A percentile compares a stretch with the other conserved stretches of the same genome.
Conservation (phyloP, 2,888 invertebrate species). For the Silvanus unidentatus region DNA sequence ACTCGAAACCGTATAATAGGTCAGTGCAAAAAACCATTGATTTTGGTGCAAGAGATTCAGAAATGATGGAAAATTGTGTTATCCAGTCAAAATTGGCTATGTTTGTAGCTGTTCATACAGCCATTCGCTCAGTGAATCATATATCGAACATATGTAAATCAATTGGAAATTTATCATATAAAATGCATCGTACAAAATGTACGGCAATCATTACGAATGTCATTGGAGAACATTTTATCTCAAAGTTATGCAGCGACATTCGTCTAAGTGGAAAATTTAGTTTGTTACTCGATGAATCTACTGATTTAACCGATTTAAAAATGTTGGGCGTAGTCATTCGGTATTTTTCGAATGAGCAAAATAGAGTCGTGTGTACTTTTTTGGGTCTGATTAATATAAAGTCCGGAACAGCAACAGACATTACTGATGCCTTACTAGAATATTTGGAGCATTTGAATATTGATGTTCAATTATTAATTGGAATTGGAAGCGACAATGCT, state of each 20-base stretch:
- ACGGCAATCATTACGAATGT: constrained; percentile 19
- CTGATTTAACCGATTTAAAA: constrained; percentile 19
- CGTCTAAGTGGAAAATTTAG: constrained; percentile 14
- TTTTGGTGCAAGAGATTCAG: no score
- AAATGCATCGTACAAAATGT: constrained; percentile 21
- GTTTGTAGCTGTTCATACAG: no score
- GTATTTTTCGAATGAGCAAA: constrained; percentile 17
- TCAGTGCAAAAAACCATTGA: no score
- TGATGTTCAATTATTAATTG: constrained; percentile 16
- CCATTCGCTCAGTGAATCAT: no score
- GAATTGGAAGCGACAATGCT: constrained; percentile 39
- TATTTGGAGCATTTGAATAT: neutral
- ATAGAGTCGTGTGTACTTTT: constrained; percentile 23
- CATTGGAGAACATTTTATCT: constrained; percentile 15
- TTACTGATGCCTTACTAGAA: no score
- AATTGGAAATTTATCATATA: no score
- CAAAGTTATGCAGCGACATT: constrained; percentile 16
- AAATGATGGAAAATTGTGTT: no score
- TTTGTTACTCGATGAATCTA: constrained; percentile 23
- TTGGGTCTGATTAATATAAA: no score
- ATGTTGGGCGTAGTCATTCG: constrained; percentile 19
- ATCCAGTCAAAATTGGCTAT: no score
- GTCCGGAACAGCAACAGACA: no score
- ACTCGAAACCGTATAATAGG: no score
- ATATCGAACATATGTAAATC: no score